A percentile compares a stretch with the other conserved stretches of the same genome.
These are phyloP conservation scores for Phoxinus phoxinus DNA, from an alignment of 2,113 vertebrate species.

Conservation along the genomic window DNA sequence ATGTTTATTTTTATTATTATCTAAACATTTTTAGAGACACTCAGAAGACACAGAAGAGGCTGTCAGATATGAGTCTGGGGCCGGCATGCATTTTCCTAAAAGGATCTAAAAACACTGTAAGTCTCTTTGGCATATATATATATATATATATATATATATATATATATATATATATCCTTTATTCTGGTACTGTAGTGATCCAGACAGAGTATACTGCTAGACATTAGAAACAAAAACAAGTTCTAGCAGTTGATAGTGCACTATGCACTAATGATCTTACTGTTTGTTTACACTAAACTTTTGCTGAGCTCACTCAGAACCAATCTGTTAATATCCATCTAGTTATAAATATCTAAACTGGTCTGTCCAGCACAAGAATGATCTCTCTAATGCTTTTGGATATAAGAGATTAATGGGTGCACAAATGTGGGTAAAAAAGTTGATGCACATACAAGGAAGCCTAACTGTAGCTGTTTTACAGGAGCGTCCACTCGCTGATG, in stretches of 20 bases:
- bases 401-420: not conserved
- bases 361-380: not conserved
- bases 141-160: too few relatives aligned
- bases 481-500: slow-evolving; percentile 66
- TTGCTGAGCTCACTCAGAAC: not conserved
- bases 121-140: slow-evolving; percentile 37
- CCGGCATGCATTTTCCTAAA: slow-evolving; percentile 87
- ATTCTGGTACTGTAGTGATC: not conserved
- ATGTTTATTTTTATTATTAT: not conserved
- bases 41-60: not conserved
- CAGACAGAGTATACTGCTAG: not conserved
- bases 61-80: slow-evolving; percentile 75
- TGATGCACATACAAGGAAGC: not conserved
- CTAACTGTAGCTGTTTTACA: slow-evolving; percentile 58
- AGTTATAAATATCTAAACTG: not conserved
- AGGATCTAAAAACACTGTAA: slow-evolving; percentile 81
- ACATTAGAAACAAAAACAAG: not conserved
- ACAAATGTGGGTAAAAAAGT: not conserved
- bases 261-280: not conserved
- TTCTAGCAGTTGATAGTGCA: not conserved
- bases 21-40: not conserved
- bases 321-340: not conserved
- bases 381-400: not conserved
- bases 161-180: too few relatives aligned
- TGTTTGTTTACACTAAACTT: not conserved